These are phyloP conservation scores for Phalacrocorax aristotelis DNA, from an alignment of 2,113 vertebrate species.

Conservation along the genomic window DNA sequence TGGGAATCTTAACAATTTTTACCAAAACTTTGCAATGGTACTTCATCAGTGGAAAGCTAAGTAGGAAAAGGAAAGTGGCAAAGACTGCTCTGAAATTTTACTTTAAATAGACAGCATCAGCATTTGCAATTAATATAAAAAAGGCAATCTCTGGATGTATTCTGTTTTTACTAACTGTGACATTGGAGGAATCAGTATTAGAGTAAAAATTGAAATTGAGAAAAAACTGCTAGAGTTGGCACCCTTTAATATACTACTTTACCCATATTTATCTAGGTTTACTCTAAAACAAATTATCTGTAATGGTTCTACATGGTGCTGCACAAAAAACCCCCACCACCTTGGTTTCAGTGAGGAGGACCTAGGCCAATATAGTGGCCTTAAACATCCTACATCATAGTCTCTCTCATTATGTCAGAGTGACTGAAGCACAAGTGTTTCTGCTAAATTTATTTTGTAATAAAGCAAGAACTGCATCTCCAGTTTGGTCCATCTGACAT, in stretches of 20 bases:
- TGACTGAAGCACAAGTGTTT: neutral
- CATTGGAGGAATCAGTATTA: neutral
- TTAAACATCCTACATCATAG: neutral
- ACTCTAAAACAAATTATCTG: neutral
- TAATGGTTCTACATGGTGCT: neutral
- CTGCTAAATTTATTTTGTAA: neutral
- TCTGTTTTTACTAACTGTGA: neutral
- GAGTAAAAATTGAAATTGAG: neutral
- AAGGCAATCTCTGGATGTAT: neutral
- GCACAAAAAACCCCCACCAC: fast-evolving
- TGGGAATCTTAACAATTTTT: neutral
- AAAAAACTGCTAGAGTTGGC: neutral
- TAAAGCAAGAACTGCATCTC: neutral
- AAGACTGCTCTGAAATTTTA: neutral
- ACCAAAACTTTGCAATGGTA: neutral
- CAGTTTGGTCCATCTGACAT: neutral
- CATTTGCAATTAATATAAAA: neutral
- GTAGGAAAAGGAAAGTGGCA: neutral
- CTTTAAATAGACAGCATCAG: neutral
- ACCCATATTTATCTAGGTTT: neutral
- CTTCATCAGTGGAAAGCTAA: neutral
- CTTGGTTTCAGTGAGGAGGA: neutral
- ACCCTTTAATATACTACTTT: neutral
- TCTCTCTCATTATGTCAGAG: neutral
- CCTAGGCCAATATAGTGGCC: neutral